Conservation (phyloP, 2,888 invertebrate species). For the Caenorhabditis macrosperma region DNA sequence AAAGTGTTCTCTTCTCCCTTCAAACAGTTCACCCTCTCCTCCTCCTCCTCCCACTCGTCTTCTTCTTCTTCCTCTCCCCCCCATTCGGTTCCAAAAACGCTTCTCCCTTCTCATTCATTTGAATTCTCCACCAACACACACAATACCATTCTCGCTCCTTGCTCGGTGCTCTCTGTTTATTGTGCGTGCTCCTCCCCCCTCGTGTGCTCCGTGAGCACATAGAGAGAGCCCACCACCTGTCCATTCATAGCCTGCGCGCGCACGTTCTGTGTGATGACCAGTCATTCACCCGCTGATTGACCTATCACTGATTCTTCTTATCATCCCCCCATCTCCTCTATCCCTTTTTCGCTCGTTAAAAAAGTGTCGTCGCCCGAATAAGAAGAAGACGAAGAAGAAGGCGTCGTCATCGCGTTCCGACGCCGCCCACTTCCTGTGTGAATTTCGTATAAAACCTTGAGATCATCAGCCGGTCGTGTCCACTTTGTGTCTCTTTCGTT, state of each 20-base stretch:
- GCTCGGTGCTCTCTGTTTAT: slow-evolving; percentile 48
- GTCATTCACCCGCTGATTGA: slow-evolving; percentile 25
- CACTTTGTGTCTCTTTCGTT: background rate
- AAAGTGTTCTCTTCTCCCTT: too few species aligned
- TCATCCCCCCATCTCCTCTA: background rate
- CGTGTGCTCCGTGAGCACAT: slow-evolving; percentile 43
- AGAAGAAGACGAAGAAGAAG: background rate
- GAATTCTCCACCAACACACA: too few species aligned
- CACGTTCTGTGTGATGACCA: slow-evolving; percentile 21
- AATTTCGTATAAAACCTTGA: slow-evolving; percentile 1
- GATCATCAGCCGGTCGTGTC: background rate
- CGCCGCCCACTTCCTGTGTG: slow-evolving; percentile 10
- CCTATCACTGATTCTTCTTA: slow-evolving; percentile 51
- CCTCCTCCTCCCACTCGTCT: too few species aligned
- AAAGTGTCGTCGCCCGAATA: background rate
- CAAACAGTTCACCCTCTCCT: too few species aligned
- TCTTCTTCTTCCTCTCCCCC: too few species aligned
- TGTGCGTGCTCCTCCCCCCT: slow-evolving; percentile 43
- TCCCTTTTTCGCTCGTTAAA: slow-evolving; percentile 2
- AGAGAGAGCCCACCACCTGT: background rate
- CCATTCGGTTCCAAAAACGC: too few species aligned
- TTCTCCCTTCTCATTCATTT: too few species aligned
- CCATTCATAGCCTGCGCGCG: background rate
- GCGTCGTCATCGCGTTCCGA: background rate
- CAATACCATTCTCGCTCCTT: background rate